Evolutionary conservation across 2,888 invertebrate species (phyloP).

Genomic region (Pyralis farinalis): DNA sequence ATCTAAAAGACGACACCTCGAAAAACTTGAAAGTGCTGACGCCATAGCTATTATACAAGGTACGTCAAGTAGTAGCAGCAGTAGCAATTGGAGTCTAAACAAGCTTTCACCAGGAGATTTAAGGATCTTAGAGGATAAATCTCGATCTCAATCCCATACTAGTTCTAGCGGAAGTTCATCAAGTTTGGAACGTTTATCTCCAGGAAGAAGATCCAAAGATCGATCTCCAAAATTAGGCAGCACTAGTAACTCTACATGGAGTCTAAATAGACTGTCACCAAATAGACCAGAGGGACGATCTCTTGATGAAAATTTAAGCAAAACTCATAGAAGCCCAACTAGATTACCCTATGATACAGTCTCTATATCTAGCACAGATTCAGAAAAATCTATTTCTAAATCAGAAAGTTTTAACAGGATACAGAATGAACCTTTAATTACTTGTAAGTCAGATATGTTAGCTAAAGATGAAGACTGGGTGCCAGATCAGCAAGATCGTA

Average conservation of each 20-base stretch:
- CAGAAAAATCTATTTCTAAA: slow-evolving; percentile 75
- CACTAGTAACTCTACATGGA: slow-evolving; percentile 76
- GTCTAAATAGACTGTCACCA: slow-evolving; percentile 70
- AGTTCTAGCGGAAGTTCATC: slow-evolving; percentile 77
- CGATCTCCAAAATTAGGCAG: slow-evolving; percentile 74
- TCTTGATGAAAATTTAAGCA: slow-evolving; percentile 67
- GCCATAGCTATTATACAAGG: slow-evolving; percentile 70
- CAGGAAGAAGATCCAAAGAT: slow-evolving; percentile 73
- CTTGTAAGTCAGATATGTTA: slow-evolving; percentile 74
- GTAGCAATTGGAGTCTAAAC: slow-evolving; percentile 77
- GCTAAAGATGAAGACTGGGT: slow-evolving; percentile 78
- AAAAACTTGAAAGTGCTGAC: slow-evolving; percentile 72
- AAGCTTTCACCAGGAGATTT: slow-evolving; percentile 75
- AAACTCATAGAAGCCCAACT: slow-evolving; percentile 71
- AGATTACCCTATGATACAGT: slow-evolving; percentile 71
- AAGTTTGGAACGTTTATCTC: slow-evolving; percentile 71
- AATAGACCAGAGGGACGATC: slow-evolving; percentile 74
- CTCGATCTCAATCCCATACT: slow-evolving; percentile 72
- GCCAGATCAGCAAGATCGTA: slow-evolving; percentile 80
- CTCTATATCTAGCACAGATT: slow-evolving; percentile 74
- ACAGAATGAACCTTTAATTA: slow-evolving; percentile 75
- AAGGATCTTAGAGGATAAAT: slow-evolving; percentile 68
- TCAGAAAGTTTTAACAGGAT: slow-evolving; percentile 76
- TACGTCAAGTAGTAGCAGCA: slow-evolving; percentile 73
- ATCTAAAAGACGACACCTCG: slow-evolving; percentile 72